phyloP scores from a whole-genome alignment of 2,113 vertebrate genomes.

The Eonycteris spelaea region DNA sequence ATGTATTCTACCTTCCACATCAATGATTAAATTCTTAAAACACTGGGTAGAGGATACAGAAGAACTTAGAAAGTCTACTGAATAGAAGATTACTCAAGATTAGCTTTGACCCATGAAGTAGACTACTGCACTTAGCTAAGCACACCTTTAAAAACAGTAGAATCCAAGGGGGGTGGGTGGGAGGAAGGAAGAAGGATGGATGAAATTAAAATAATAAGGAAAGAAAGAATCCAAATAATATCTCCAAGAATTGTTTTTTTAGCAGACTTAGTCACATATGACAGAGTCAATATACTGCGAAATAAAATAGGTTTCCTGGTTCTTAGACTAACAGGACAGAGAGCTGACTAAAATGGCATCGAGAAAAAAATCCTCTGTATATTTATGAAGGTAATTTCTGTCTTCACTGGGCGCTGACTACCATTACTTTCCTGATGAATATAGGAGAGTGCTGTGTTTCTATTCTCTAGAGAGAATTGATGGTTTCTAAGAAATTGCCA shows the following conservation, averaged over 20 bases:
- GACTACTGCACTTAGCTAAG: background rate
- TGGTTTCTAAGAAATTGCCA: background rate
- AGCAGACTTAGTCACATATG: background rate
- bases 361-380: background rate
- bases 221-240: background rate
- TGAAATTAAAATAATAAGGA: background rate
- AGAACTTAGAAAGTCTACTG: background rate
- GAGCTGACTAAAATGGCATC: background rate
- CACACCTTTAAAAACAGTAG: background rate
- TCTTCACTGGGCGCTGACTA: background rate
- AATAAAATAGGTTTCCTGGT: background rate
- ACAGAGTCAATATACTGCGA: background rate
- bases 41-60: background rate
- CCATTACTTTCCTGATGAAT: background rate
- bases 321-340: background rate
- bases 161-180: background rate
- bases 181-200: background rate
- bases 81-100: background rate
- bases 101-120: background rate
- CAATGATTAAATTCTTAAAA: conserved; percentile 2
- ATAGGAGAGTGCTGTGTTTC: background rate
- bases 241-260: background rate
- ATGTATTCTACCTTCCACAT: background rate
- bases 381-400: background rate
- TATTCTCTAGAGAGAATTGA: background rate